A percentile compares a stretch with the other conserved stretches of the same genome.
Conservation (phyloP, 2,113 vertebrate genomes). For the Periophthalmus modestus region DNA sequence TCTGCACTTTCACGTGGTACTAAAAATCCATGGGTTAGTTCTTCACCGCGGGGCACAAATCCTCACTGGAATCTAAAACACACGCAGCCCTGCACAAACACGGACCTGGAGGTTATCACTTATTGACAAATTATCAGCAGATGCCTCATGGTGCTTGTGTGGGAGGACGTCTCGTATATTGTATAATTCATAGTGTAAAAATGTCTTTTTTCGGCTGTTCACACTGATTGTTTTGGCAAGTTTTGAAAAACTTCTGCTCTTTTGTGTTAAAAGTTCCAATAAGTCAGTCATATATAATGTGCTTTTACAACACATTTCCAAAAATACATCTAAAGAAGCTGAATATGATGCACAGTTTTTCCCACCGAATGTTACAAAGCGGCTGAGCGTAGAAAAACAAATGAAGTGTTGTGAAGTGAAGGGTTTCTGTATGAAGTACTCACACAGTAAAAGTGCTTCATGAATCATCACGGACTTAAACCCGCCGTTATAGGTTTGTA, state of each 20-base stretch:
- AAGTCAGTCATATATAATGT: constrained; percentile 3
- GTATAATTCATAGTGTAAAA: constrained; percentile 10
- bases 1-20: constrained; percentile 14
- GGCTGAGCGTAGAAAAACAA: not conserved
- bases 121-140: constrained; percentile 7
- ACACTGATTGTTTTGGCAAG: constrained; percentile 2
- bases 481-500: not conserved
- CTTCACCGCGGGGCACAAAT: not conserved
- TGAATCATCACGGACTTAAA: constrained; percentile 9
- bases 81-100: not conserved
- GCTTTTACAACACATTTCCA: constrained; percentile 1
- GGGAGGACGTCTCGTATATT: not conserved
- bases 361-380: constrained; percentile 3
- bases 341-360: not conserved
- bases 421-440: not conserved
- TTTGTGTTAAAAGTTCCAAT: constrained; percentile 3
- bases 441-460: not conserved
- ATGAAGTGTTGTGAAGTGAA: constrained; percentile 1
- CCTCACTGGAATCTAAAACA: not conserved
- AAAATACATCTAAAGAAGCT: not conserved
- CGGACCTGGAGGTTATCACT: not conserved
- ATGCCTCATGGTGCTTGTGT: not conserved
- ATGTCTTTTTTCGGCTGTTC: not conserved
- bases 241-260: constrained; percentile 5
- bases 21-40: not conserved